Evolutionary conservation across 2,797 vertebrate genomes (phyloP), one percentile per base, ranked within the genome.

Genomic region (Paedocypris micromegethes): DNA sequence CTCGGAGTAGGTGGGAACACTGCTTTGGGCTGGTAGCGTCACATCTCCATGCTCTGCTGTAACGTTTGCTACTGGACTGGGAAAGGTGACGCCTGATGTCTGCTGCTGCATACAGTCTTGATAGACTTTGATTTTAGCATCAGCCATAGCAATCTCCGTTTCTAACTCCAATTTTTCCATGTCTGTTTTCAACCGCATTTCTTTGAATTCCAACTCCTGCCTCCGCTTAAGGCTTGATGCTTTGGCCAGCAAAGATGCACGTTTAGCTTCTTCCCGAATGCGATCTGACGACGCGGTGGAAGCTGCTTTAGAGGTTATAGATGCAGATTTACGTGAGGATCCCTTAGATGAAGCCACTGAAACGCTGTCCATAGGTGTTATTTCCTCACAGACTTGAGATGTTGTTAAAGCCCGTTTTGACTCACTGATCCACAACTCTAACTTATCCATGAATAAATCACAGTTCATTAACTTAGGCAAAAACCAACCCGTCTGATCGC

Each of bases 91-190:
- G 39, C 50, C 6, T 41, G 6, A 46, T 43, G 44, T 9, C n/a
- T 65, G 46, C 41, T 6, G 42, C 37, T 48, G 23, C 45, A 51
- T 57, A 68, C 56, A 59, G n/a, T 60, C 56, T 7, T 68, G 40
- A 68, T 60, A 60, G 2, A 60, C 47, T 68, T 68, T 59, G 6
- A 68, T 52, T 68, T 52, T 68, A 44, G 66, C 56, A n/a, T n/a
- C 23, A 8, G 66, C 51, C 45, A n/a, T n/a, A n/a, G n/a, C n/a
- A n/a, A n/a, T n/a, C n/a, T n/a, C n/a, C n/a, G n/a, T n/a, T n/a
- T n/a, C n/a, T n/a, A n/a, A n/a, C n/a, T n/a, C n/a, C n/a, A n/a
- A 59, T 43, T 44, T 72, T 72, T 66, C 56, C 5, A 54, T 66
- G 59, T 57, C 63, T 54, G 70, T 57, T 46, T 72, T 70, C n/a